Percentiles rank a stretch among this genome's conserved stretches.
These are phyloP conservation scores for Drosophila anomalipes DNA, from an alignment of 2,888 invertebrate species.

Conservation along the genomic window DNA sequence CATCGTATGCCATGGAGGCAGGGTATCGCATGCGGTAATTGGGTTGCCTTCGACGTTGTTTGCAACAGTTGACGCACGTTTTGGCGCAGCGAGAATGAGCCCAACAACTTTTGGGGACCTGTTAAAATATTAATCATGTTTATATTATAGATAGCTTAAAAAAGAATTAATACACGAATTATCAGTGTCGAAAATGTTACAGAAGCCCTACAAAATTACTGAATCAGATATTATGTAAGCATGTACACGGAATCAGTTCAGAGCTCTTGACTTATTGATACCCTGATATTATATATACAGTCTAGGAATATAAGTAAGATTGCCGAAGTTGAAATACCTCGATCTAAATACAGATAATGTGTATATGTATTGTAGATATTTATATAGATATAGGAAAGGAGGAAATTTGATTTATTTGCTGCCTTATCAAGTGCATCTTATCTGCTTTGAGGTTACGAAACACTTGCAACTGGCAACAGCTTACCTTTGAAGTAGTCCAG, in stretches of 20 bases:
- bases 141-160: not conserved
- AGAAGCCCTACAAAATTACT: not conserved
- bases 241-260: not conserved
- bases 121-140: not conserved
- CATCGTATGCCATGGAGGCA: constrained; percentile 84
- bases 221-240: not conserved
- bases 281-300: not conserved
- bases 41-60: not conserved
- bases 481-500: constrained; percentile 57
- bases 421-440: constrained; percentile 12
- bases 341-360: not conserved
- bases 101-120: constrained; percentile 40
- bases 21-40: constrained; percentile 60
- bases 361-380: not conserved
- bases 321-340: too few relatives aligned
- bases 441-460: not conserved
- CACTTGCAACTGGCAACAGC: not conserved
- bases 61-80: constrained; percentile 46
- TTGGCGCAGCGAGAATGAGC: constrained; percentile 69
- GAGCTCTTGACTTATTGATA: not conserved
- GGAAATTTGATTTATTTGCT: not conserved
- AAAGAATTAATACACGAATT: too few relatives aligned
- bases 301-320: not conserved
- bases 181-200: not conserved
- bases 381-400: too few relatives aligned